Evolutionary conservation across 1,140 invertebrate genomes (phyloP).

Genomic region (Mercenaria mercenaria): DNA sequence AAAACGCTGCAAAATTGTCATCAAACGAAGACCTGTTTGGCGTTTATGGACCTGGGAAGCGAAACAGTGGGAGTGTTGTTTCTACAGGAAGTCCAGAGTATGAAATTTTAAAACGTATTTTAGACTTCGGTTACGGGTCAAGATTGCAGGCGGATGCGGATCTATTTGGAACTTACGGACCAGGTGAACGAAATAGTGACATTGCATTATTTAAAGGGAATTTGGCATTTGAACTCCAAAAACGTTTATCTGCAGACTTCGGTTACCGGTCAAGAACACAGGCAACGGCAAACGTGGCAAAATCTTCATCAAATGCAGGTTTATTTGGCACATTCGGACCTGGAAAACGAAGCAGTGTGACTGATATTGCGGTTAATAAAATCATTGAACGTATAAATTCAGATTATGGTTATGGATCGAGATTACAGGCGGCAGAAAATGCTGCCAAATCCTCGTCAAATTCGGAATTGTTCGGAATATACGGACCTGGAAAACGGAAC

Average conservation of each 20-base stretch:
- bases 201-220: background rate
- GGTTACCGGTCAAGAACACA: background rate
- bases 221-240: background rate
- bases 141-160: background rate
- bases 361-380: too few species aligned
- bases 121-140: background rate
- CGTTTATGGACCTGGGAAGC: slow-evolving; percentile 18
- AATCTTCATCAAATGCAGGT: background rate
- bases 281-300: background rate
- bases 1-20: background rate
- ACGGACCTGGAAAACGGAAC: background rate
- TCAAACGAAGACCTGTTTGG: background rate
- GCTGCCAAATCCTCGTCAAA: background rate
- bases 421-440: background rate
- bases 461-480: background rate
- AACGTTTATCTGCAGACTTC: background rate
- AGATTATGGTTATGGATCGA: background rate
- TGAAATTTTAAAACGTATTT: background rate
- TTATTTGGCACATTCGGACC: background rate
- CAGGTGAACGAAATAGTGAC: background rate
- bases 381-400: background rate
- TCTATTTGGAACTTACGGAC: background rate
- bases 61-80: background rate
- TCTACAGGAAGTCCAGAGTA: background rate
- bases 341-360: background rate